These are phyloP conservation scores for Brenthis daphne DNA, from an alignment of 2,888 invertebrate species.

Conservation along the genomic window DNA sequence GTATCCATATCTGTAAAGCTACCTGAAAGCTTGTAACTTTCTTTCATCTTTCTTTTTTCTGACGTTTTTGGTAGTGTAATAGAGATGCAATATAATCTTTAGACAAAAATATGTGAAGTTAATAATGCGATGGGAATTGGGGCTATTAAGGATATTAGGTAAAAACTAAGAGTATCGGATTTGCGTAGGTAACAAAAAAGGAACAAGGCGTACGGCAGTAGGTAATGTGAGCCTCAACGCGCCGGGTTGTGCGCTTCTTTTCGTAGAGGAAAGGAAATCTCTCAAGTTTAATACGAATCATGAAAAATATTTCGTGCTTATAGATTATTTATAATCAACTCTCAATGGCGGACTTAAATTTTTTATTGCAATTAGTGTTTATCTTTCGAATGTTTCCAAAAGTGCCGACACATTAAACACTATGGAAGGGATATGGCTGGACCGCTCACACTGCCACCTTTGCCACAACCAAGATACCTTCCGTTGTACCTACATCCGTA, in stretches of 20 bases:
- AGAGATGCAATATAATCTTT: too few species aligned
- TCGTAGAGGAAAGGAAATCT: not conserved
- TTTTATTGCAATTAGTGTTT: conserved; percentile 1
- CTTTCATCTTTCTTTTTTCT: too few species aligned
- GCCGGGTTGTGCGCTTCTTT: not conserved
- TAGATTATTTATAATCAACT: not conserved
- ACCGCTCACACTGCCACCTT: conserved; percentile 70
- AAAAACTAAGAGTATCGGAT: not conserved
- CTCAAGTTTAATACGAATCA: not conserved
- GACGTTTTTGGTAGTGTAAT: too few species aligned
- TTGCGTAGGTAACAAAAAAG: not conserved
- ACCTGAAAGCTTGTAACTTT: not conserved
- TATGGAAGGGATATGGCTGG: conserved; percentile 77
- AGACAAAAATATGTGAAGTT: too few species aligned
- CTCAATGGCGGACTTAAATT: not conserved
- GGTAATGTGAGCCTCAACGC: not conserved
- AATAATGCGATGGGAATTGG: too few species aligned
- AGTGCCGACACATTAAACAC: conserved; percentile 50
- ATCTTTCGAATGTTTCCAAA: conserved; percentile 30
- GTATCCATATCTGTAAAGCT: not conserved
- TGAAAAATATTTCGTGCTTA: not conserved
- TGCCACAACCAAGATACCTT: conserved; percentile 66
- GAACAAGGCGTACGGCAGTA: conserved; percentile 21
- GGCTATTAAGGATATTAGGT: not conserved
- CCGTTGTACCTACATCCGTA: conserved; percentile 69